Evolutionary conservation across 2,113 vertebrate genomes (phyloP).

Genomic region (Acanthisitta chloris): DNA sequence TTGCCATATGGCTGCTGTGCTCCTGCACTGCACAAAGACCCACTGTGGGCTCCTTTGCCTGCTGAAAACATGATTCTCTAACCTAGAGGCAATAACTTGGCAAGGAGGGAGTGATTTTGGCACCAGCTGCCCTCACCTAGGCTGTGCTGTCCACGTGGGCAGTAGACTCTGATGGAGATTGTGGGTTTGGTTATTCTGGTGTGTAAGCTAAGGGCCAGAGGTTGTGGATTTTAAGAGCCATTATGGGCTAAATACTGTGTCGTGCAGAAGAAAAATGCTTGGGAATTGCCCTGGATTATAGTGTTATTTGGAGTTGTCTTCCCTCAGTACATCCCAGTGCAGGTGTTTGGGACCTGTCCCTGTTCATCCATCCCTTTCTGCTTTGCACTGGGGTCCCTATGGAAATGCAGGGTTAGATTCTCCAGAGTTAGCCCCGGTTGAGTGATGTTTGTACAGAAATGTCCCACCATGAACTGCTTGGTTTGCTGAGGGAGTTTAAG

Average conservation of each 20-base stretch:
- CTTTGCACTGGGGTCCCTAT: background rate
- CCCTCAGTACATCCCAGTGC: accelerated
- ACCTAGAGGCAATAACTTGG: background rate
- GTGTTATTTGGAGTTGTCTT: background rate
- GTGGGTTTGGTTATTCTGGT: background rate
- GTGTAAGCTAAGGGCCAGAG: background rate
- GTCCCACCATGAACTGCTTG: background rate
- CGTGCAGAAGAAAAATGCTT: background rate
- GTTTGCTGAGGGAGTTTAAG: background rate
- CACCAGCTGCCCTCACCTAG: background rate
- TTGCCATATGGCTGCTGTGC: constrained; percentile 56
- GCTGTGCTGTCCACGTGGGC: background rate
- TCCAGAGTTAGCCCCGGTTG: background rate
- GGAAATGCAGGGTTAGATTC: background rate
- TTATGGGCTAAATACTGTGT: background rate
- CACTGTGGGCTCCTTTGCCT: constrained; percentile 13
- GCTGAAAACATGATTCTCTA: constrained; percentile 7
- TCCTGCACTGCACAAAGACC: constrained; percentile 12
- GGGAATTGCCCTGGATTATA: background rate
- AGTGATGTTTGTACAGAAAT: background rate
- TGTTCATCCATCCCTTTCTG: accelerated
- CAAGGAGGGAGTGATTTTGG: background rate
- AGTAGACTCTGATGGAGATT: accelerated
- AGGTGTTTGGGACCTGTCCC: background rate
- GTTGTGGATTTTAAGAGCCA: background rate